phyloP scores from a whole-genome alignment of 2,797 vertebrate species.

The Huso huso region DNA sequence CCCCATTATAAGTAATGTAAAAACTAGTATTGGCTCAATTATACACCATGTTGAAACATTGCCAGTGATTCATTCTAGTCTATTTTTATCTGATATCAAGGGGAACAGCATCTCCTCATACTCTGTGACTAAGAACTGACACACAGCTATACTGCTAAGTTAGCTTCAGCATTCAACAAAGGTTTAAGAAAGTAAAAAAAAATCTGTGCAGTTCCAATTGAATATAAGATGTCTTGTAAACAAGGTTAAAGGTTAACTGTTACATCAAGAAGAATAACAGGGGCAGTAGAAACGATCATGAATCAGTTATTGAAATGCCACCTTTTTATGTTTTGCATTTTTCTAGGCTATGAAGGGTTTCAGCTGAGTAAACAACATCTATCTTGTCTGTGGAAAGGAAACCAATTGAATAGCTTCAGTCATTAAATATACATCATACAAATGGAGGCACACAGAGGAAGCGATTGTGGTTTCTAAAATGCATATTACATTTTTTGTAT shows the following conservation, averaged over 20 bases:
- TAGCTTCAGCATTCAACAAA: no score
- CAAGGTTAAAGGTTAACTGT: constrained; percentile 45
- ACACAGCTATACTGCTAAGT: no score
- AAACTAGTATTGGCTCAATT: no score
- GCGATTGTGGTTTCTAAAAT: no score
- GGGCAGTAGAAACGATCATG: constrained; percentile 50
- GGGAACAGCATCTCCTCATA: no score
- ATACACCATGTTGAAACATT: no score
- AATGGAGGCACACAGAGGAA: neutral
- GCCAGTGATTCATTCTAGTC: no score
- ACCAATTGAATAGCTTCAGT: constrained; percentile 40
- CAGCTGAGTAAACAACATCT: constrained; percentile 60
- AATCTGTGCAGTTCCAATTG: neutral
- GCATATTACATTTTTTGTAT: no score
- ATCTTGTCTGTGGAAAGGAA: constrained; percentile 42
- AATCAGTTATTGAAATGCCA: constrained; percentile 61
- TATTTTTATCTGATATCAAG: no score
- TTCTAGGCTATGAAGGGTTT: constrained; percentile 47
- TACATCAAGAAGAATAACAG: constrained; percentile 48
- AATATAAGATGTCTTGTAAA: constrained; percentile 33
- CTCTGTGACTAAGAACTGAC: no score
- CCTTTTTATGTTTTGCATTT: constrained; percentile 44
- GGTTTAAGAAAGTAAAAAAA: no score
- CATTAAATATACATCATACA: constrained; percentile 50
- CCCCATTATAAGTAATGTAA: no score